A percentile compares a stretch with the other conserved stretches of the same genome.
phyloP scores from a whole-genome alignment of 37 sponge, comb jelly and placozoan species.

The Lycopodina hypogea region DNA sequence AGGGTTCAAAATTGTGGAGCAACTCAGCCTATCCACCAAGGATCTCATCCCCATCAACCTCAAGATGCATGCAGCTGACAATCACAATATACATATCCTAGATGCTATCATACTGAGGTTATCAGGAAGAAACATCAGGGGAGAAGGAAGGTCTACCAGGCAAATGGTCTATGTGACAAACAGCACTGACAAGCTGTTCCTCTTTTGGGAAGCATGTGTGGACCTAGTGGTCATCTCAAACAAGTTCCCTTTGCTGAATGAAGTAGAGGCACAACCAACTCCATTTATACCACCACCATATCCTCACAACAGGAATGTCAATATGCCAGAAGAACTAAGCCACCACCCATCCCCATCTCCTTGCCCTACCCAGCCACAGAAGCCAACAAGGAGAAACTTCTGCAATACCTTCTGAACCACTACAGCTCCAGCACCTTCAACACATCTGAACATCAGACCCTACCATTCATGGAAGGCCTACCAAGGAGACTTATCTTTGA shows the following conservation, averaged over 20 bases:
- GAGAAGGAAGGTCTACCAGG: slow-evolving; percentile 28
- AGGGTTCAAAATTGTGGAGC: slow-evolving; percentile 30
- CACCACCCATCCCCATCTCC: slow-evolving; percentile 32
- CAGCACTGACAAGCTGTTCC: slow-evolving; percentile 45
- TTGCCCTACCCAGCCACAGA: slow-evolving; percentile 48
- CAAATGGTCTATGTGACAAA: slow-evolving; percentile 42
- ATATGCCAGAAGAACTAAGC: slow-evolving; percentile 9
- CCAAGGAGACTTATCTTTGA: slow-evolving; percentile 47
- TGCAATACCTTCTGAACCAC: slow-evolving; percentile 41
- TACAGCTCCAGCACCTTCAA: slow-evolving; percentile 49
- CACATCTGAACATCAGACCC: slow-evolving; percentile 20
- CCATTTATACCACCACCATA: not conserved
- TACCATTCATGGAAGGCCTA: slow-evolving; percentile 50
- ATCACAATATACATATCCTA: slow-evolving; percentile 35
- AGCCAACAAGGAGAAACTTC: slow-evolving; percentile 38
- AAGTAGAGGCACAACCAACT: not conserved
- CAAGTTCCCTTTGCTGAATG: slow-evolving; percentile 21
- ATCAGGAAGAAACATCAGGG: slow-evolving; percentile 27
- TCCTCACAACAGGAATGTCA: slow-evolving; percentile 7
- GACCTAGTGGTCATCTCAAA: slow-evolving; percentile 36
- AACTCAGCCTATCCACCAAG: slow-evolving; percentile 34
- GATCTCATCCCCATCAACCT: slow-evolving; percentile 44
- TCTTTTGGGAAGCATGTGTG: slow-evolving; percentile 39
- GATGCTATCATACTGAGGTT: slow-evolving; percentile 41
- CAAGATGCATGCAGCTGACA: slow-evolving; percentile 48